These are phyloP conservation scores for Bombylius discolor DNA, from an alignment of 2,888 invertebrate species.

Conservation along the genomic window DNA sequence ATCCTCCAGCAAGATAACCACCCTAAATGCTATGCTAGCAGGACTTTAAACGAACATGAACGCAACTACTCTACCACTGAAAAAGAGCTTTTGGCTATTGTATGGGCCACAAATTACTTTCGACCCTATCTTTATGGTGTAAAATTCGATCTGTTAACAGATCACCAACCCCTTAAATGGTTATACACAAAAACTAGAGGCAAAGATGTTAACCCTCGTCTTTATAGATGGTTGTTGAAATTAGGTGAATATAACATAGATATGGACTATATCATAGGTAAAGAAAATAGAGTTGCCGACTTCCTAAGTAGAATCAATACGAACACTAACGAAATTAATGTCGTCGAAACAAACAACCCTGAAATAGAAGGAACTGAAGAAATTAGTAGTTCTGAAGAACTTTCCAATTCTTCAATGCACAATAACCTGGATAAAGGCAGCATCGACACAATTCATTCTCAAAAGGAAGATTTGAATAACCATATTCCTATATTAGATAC, in stretches of 20 bases:
- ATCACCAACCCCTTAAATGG: slow-evolving; percentile 15
- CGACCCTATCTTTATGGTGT: slow-evolving; percentile 25
- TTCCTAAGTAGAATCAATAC: slow-evolving; percentile 13
- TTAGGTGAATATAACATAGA: slow-evolving; percentile 12
- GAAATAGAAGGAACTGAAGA: too few species aligned
- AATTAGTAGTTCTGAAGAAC: not conserved
- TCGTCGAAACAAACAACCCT: not conserved
- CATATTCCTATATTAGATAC: not conserved
- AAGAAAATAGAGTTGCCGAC: slow-evolving; percentile 13
- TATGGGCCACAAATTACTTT: too few species aligned
- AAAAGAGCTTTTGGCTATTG: too few species aligned
- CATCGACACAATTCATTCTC: not conserved
- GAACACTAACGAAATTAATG: slow-evolving; percentile 9
- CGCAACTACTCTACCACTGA: not conserved
- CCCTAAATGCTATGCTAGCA: not conserved
- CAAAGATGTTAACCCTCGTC: slow-evolving; percentile 12
- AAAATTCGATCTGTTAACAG: slow-evolving; percentile 11
- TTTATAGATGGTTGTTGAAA: slow-evolving; percentile 13
- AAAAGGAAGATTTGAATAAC: not conserved
- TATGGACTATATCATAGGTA: slow-evolving; percentile 14
- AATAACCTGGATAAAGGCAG: not conserved
- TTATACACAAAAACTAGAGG: slow-evolving; percentile 9
- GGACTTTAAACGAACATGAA: not conserved
- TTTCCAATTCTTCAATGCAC: not conserved
- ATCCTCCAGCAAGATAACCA: not conserved